Evolutionary conservation across 2,797 vertebrate species (phyloP).

Genomic region (Urosaurus nigricauda): DNA sequence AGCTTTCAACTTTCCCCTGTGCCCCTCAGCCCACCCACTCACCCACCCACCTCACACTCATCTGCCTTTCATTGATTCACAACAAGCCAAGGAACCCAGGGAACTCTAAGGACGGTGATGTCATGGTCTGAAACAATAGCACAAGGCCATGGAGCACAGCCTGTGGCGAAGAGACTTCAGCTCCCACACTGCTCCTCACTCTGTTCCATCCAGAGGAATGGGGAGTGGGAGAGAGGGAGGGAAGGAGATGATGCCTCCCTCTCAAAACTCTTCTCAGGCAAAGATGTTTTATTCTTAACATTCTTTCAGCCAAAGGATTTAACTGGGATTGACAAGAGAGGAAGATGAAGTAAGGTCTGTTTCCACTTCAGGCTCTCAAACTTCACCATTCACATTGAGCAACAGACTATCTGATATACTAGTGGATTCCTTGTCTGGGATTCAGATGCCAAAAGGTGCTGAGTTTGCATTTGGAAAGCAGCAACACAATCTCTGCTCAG

Average conservation of each 20-base stretch:
- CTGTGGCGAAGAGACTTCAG: background rate
- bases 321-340: background rate
- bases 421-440: background rate
- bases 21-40: too few species aligned
- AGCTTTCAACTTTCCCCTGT: background rate
- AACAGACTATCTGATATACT: background rate
- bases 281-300: conserved; percentile 8
- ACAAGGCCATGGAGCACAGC: background rate
- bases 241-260: background rate
- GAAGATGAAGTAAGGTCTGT: background rate
- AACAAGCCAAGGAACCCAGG: conserved; percentile 11
- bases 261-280: conserved; percentile 12
- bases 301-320: background rate
- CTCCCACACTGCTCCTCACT: background rate
- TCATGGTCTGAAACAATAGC: conserved; percentile 39
- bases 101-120: conserved; percentile 34
- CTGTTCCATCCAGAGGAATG: background rate
- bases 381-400: background rate
- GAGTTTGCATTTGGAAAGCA: background rate
- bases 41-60: background rate
- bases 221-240: background rate
- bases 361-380: background rate
- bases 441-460: background rate
- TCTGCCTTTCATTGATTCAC: conserved; percentile 26
- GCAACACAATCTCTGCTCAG: background rate